These are phyloP conservation scores for Meles meles DNA, from an alignment of 2,113 vertebrate species.

Conservation along the genomic window DNA sequence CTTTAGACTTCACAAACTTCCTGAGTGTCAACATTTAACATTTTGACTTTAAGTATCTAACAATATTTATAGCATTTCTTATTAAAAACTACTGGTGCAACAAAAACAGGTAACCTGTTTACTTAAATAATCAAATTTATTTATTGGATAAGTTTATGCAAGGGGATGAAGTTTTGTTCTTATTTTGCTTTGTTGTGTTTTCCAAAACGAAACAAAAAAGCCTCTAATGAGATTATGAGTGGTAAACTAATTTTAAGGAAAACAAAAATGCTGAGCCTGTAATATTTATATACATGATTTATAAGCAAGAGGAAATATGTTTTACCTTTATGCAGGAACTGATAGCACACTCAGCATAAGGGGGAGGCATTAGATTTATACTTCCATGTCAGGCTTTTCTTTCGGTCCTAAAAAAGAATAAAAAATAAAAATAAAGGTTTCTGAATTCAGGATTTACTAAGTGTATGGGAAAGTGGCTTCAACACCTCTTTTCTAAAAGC, in stretches of 20 bases:
- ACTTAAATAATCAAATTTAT: not conserved
- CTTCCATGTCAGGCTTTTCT: not conserved
- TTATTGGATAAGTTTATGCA: not conserved
- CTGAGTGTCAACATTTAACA: not conserved
- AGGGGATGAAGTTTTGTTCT: not conserved
- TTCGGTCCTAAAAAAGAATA: not conserved
- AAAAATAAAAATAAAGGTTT: not conserved
- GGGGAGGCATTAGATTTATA: not conserved
- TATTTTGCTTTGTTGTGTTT: not conserved
- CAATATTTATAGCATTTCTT: not conserved
- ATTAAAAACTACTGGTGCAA: not conserved
- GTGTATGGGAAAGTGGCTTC: not conserved
- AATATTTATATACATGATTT: not conserved
- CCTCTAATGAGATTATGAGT: not conserved
- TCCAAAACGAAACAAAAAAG: not conserved
- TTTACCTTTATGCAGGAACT: conserved; percentile 25
- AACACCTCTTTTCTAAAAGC: not conserved
- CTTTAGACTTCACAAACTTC: not conserved
- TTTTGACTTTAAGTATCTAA: not conserved
- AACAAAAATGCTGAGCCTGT: not conserved
- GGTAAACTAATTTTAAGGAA: not conserved
- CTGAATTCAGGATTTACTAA: not conserved
- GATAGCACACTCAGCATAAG: not conserved
- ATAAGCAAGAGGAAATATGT: not conserved
- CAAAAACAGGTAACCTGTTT: not conserved